Percentiles rank a stretch among this genome's conserved stretches.
Conservation (phyloP, 2,113 vertebrate genomes). For the Bucco capensis region DNA sequence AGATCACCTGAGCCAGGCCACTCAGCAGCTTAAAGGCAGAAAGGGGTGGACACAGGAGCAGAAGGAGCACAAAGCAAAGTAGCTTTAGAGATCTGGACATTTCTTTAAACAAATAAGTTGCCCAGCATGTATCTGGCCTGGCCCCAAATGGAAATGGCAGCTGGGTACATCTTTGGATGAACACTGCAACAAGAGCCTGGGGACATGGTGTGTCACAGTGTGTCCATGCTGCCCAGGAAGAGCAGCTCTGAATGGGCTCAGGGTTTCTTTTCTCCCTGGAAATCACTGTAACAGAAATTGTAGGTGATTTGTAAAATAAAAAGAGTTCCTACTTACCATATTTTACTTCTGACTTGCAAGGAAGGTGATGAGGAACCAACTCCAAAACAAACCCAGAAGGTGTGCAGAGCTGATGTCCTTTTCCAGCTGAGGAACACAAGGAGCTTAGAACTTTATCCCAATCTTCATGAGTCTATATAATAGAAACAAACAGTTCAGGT, state of each 20-base stretch:
- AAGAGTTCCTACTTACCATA: no score
- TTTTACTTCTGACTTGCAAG: no score
- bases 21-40: neutral
- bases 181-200: neutral
- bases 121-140: neutral
- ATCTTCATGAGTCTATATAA: no score
- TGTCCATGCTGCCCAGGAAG: accelerated
- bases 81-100: neutral
- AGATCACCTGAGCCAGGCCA: neutral
- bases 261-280: neutral
- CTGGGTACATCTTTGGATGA: neutral
- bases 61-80: neutral
- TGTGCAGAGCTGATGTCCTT: no score
- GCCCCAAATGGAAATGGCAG: neutral
- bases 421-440: no score
- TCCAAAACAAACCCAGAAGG: no score
- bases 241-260: neutral
- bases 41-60: neutral
- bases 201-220: no score
- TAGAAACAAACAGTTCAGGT: neutral
- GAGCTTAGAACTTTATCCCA: no score
- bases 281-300: no score
- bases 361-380: no score
- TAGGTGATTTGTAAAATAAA: no score
- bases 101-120: neutral